These are phyloP conservation scores for Exaiptasia diaphana DNA, from an alignment of 64 coral and sea anemone species.

Conservation along the genomic window DNA sequence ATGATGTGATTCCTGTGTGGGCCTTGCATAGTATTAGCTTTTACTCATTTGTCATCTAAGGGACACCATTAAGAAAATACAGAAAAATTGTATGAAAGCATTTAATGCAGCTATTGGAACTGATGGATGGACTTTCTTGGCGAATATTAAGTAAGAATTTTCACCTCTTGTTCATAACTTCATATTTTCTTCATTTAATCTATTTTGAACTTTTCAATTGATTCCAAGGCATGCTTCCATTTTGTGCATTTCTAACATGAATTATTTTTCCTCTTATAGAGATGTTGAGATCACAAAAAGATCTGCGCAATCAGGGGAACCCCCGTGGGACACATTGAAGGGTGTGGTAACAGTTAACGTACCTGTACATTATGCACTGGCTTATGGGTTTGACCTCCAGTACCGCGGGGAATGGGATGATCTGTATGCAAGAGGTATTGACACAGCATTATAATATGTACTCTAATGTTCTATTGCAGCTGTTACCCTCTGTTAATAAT, in stretches of 20 bases:
- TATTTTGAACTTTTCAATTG: no score
- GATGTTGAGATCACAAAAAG: slow-evolving; percentile 77
- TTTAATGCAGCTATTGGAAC: slow-evolving; percentile 45
- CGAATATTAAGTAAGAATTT: slow-evolving; percentile 68
- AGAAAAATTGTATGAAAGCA: not conserved
- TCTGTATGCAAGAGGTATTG: slow-evolving; percentile 59
- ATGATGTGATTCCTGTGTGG: no score
- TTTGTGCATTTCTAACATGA: no score
- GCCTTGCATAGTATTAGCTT: no score
- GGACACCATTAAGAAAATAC: not conserved
- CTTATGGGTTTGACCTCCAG: slow-evolving; percentile 34
- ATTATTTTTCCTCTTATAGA: no score
- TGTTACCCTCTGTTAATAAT: no score
- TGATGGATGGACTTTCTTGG: slow-evolving; percentile 63
- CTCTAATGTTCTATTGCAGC: no score
- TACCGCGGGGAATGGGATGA: slow-evolving; percentile 65
- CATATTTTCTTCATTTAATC: not conserved
- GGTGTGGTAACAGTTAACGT: slow-evolving; percentile 51
- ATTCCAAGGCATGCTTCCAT: no score
- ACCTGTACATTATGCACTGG: slow-evolving; percentile 64
- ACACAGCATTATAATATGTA: not conserved
- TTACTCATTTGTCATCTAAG: no score
- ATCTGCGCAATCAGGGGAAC: slow-evolving; percentile 63
- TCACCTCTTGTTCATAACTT: not conserved
- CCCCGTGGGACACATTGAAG: slow-evolving; percentile 71